Conservation (phyloP, 1,140 invertebrate species). For the Apolygus lucorum region DNA sequence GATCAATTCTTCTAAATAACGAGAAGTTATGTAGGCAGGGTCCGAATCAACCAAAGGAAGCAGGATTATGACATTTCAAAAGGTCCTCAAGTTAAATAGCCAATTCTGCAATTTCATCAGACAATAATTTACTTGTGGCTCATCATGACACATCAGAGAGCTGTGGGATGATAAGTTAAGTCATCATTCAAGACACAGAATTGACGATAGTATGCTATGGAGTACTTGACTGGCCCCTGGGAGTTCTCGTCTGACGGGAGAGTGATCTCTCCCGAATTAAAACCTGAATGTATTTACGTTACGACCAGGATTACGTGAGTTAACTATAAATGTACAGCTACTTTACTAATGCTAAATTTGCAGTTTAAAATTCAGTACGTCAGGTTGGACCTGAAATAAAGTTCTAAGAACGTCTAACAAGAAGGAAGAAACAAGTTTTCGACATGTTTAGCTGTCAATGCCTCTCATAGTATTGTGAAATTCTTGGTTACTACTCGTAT, state of each 20-base stretch:
- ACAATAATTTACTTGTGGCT: background rate
- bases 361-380: background rate
- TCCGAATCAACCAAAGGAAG: too few relatives aligned
- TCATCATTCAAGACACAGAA: background rate
- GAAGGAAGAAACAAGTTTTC: too few relatives aligned
- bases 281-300: too few relatives aligned
- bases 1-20: background rate
- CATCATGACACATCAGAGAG: background rate
- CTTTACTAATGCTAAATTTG: background rate
- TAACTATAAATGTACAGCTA: background rate
- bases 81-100: background rate
- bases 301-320: background rate
- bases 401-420: too few relatives aligned
- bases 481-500: too few relatives aligned
- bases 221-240: background rate
- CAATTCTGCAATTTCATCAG: background rate
- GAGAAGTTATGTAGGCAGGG: background rate
- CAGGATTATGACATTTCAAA: background rate
- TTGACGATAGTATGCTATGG: background rate
- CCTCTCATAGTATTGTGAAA: too few relatives aligned
- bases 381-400: too few relatives aligned
- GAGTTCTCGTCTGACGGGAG: too few relatives aligned
- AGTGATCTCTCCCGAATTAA: too few relatives aligned
- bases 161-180: background rate
- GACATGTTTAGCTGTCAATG: too few relatives aligned